Base-by-base conservation (phyloP, 2,797 vertebrate genomes). In the Holocentrus rufus region DNA sequence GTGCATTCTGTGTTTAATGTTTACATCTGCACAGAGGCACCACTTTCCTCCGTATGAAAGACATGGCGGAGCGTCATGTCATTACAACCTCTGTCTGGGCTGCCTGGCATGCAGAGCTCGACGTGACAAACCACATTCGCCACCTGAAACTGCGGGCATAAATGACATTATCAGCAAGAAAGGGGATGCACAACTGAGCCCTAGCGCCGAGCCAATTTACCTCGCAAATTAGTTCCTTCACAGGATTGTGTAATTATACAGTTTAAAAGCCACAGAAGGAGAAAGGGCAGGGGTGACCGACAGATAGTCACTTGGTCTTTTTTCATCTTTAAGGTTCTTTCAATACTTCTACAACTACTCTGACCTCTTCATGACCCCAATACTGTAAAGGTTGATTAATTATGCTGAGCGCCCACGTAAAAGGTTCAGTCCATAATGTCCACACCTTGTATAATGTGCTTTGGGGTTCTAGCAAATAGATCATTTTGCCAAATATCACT, bases 381-480 rank as follows among this genome's bases (percentile, higher is more conserved):
- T 20, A 58, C 68, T 66, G 54, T 78, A 79, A 64, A 77, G 71
- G 67, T 72, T 79, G 80, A 84, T 87, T 88, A 52, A 90, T 89
- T 88, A 90, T 69, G 60, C 71, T 0, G 7, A 55, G 31, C 68
- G 65, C 30, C 46, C 36, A 56, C 13, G 39, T 23, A 4, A 62
- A 39, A 64, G 74, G 71, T 65, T 77, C 69, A 74, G 56, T 53
- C 63, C 25, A 4, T 86, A 85, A 86, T 80, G 85, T 69, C 27
- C 61, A 86, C 74, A 76, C 65, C 77, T 79, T 17, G n/a, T n/a
- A n/a, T n/a, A 63, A 57, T 66, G 46, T 36, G 57, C 69, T 63
- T 46, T 31, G 17, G 68, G 50, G 61, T 67, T 65, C 65, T 77
- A 49, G 61, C 22, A 62, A 69, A 85, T 15, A 87, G 62, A 76